Percentiles rank a stretch among this genome's conserved stretches.
phyloP scores from a whole-genome alignment of 2,797 vertebrate species.

The Pseudomugil gertrudae region DNA sequence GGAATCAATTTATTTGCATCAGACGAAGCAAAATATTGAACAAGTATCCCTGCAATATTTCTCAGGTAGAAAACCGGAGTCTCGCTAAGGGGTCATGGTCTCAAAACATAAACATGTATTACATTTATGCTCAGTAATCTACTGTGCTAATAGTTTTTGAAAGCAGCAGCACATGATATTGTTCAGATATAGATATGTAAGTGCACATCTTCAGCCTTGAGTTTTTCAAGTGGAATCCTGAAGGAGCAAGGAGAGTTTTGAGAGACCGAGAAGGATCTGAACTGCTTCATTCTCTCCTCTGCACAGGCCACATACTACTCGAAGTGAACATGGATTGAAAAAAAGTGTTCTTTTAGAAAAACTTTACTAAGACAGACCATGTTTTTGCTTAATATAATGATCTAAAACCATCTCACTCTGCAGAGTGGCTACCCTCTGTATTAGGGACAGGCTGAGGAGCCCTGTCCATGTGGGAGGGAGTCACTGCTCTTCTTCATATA shows the following conservation, averaged over 20 bases:
- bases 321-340: not conserved
- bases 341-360: too few relatives aligned
- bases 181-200: constrained; percentile 18
- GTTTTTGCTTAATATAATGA: too few relatives aligned
- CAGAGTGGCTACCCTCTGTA: not conserved
- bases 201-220: not conserved
- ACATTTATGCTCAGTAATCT: not conserved
- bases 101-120: not conserved
- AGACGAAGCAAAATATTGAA: constrained; percentile 1
- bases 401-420: not conserved
- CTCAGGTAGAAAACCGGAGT: not conserved
- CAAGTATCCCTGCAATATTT: constrained; percentile 3
- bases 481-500: not conserved
- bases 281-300: constrained; percentile 10
- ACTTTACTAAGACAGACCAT: not conserved
- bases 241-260: constrained; percentile 4
- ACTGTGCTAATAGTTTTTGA: constrained; percentile 2
- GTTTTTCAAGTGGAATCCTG: not conserved
- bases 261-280: constrained; percentile 6
- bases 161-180: not conserved
- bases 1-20: constrained; percentile 13
- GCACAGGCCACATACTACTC: constrained; percentile 7
- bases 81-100: not conserved
- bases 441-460: not conserved
- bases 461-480: not conserved